These are phyloP conservation scores for Pimpla rufipes DNA, from an alignment of 2,888 invertebrate genomes.

Conservation along the genomic window DNA sequence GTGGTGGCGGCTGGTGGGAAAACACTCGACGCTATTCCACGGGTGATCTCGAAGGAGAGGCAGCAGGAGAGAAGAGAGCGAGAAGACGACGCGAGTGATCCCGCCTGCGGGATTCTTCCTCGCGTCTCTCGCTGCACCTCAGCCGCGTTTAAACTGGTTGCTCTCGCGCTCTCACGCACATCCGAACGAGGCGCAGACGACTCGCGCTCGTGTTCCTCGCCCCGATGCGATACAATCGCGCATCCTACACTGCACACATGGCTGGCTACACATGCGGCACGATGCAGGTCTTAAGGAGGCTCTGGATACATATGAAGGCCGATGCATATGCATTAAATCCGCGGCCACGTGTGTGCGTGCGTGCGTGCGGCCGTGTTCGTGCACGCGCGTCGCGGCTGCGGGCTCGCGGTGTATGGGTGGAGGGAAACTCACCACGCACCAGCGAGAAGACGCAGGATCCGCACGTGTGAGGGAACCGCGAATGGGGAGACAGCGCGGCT, in stretches of 20 bases:
- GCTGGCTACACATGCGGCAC: constrained; percentile 6
- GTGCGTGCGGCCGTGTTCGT: background rate
- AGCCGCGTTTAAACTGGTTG: constrained; percentile 74
- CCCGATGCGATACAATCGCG: constrained; percentile 38
- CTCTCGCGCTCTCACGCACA: constrained; percentile 67
- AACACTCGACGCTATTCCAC: constrained; percentile 52
- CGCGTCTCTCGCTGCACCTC: constrained; percentile 47
- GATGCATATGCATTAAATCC: constrained; percentile 29
- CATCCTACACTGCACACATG: constrained; percentile 10
- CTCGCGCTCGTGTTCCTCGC: constrained; percentile 33
- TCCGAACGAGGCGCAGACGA: constrained; percentile 63
- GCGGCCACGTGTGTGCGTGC: constrained; percentile 7
- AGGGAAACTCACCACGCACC: background rate
- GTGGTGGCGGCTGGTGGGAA: constrained; percentile 60
- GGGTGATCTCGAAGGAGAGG: constrained; percentile 48
- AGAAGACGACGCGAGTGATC: constrained; percentile 64
- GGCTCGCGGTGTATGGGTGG: background rate
- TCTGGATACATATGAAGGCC: background rate
- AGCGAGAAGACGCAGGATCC: background rate
- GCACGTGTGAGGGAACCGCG: background rate
- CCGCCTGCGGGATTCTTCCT: constrained; percentile 66
- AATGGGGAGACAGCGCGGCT: constrained; percentile 45
- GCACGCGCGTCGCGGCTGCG: background rate
- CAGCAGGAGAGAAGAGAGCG: constrained; percentile 60
- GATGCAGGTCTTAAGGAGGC: background rate